Conservation (phyloP, 2,888 invertebrate species). For the Theretra japonica region DNA sequence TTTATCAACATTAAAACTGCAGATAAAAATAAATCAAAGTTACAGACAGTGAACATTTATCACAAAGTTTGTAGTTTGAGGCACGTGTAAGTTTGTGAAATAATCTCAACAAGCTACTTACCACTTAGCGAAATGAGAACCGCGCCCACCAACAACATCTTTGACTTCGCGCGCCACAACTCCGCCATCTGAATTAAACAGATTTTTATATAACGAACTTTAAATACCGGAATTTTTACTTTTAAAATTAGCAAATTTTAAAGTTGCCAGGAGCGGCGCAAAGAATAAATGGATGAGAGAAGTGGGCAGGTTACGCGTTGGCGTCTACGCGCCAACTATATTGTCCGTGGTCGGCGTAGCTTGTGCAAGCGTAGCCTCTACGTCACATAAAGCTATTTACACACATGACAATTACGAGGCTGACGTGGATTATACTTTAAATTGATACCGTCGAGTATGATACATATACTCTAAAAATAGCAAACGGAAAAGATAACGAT, state of each 20-base stretch:
- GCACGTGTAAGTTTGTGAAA: slow-evolving; percentile 55
- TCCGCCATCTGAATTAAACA: slow-evolving; percentile 59
- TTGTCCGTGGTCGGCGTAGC: slow-evolving; percentile 29
- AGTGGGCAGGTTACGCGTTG: slow-evolving; percentile 31
- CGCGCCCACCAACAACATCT: slow-evolving; percentile 55
- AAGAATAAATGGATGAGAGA: not conserved
- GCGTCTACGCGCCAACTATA: slow-evolving; percentile 53
- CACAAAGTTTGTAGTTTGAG: slow-evolving; percentile 52
- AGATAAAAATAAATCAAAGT: slow-evolving; percentile 41
- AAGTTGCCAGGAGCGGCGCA: not conserved
- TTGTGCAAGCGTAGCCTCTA: slow-evolving; percentile 25
- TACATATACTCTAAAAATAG: too few species aligned
- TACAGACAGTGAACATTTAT: slow-evolving; percentile 51
- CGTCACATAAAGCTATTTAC: slow-evolving; percentile 31
- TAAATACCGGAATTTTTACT: not conserved
- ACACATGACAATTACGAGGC: slow-evolving; percentile 27
- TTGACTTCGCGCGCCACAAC: slow-evolving; percentile 37
- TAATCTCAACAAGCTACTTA: slow-evolving; percentile 59
- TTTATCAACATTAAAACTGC: slow-evolving; percentile 39
- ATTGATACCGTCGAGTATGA: not conserved
- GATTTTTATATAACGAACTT: slow-evolving; percentile 35
- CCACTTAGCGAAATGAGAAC: slow-evolving; percentile 74
- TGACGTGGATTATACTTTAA: not conserved
- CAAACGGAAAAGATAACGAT: too few species aligned
- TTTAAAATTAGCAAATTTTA: not conserved